These are phyloP conservation scores for Pogonomyrmex californicus DNA, from an alignment of 1,140 invertebrate species.

Conservation along the genomic window DNA sequence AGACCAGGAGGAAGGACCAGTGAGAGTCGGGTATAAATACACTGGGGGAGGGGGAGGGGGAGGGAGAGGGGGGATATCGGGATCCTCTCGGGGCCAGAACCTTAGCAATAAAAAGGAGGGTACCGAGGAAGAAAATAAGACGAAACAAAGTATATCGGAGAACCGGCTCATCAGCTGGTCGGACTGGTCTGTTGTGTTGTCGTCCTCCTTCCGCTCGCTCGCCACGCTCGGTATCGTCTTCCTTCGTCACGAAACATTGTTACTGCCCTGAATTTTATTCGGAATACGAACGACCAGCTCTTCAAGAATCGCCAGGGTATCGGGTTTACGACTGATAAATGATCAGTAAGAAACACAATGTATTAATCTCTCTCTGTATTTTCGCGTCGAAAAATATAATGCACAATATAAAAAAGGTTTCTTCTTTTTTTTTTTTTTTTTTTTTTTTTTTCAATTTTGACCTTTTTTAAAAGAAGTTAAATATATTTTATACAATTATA, in stretches of 20 bases:
- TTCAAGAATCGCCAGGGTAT: conserved; percentile 57
- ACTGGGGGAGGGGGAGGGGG: conserved; percentile 72
- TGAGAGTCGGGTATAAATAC: conserved; percentile 83
- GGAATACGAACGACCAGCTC: conserved; percentile 67
- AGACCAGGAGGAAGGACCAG: conserved; percentile 68
- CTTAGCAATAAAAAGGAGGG: conserved; percentile 77
- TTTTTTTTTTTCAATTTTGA: neutral
- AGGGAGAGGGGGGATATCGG: conserved; percentile 67
- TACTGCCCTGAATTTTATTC: conserved; percentile 85
- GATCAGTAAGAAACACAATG: neutral
- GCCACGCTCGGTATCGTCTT: conserved; percentile 59
- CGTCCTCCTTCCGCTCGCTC: conserved; percentile 68
- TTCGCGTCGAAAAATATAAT: neutral
- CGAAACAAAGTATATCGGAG: conserved; percentile 84
- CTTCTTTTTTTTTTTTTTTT: neutral
- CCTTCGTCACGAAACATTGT: conserved; percentile 74
- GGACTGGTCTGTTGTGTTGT: conserved; percentile 83
- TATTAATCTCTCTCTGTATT: neutral
- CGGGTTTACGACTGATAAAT: conserved; percentile 65
- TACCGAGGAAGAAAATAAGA: conserved; percentile 72
- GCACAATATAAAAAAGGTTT: neutral
- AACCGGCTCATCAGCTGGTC: conserved; percentile 86
- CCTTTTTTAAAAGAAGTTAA: neutral
- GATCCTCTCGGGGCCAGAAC: conserved; percentile 73
- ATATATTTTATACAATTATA: neutral